These are phyloP conservation scores for Zele albiditarsus DNA, from an alignment of 2,888 invertebrate species.

Conservation along the genomic window DNA sequence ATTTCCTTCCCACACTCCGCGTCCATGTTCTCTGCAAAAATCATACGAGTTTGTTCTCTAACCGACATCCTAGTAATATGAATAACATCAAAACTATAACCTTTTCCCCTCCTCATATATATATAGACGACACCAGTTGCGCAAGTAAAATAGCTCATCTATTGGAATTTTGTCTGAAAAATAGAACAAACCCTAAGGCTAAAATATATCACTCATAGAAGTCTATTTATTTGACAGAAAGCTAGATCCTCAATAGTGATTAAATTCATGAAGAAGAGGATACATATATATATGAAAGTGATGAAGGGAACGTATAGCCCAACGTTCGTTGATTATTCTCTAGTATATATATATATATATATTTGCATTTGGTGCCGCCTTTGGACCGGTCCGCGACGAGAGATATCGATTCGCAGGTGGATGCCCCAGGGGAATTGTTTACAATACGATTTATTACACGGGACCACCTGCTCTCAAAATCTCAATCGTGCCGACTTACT, in stretches of 20 bases:
- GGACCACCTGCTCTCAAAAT: slow-evolving; percentile 68
- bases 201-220: neutral
- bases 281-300: neutral
- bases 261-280: neutral
- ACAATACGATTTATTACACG: slow-evolving; percentile 70
- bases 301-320: neutral
- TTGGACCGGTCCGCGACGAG: slow-evolving; percentile 52
- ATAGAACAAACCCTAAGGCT: neutral
- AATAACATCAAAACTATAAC: too few relatives aligned
- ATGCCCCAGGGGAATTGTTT: slow-evolving; percentile 63
- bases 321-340: slow-evolving; percentile 14
- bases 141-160: too few relatives aligned
- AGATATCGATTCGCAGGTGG: slow-evolving; percentile 70
- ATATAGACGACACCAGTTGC: too few relatives aligned
- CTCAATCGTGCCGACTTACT: slow-evolving; percentile 64
- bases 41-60: slow-evolving; percentile 45
- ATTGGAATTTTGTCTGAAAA: neutral
- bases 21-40: slow-evolving; percentile 47
- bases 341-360: too few relatives aligned
- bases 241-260: neutral
- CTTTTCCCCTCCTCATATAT: too few relatives aligned
- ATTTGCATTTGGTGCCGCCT: slow-evolving; percentile 53
- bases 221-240: slow-evolving; percentile 1
- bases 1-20: slow-evolving; percentile 13
- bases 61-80: slow-evolving; percentile 35